Base-by-base conservation (phyloP, 2,113 vertebrate genomes). In the Sprattus sprattus region DNA sequence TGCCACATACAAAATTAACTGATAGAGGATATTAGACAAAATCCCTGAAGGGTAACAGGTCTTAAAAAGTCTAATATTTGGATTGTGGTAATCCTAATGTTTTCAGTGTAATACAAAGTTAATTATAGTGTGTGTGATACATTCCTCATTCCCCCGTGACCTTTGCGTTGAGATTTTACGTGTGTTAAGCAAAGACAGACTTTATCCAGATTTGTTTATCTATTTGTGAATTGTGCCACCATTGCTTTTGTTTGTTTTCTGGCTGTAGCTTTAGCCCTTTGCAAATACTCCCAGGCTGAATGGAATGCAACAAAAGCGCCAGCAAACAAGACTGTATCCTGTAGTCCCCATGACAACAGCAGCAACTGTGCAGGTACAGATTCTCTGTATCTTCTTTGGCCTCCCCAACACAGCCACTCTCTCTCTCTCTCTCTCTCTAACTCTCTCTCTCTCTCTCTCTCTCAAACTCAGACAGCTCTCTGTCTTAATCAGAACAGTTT, bases 261-360 rank as follows among this genome's bases (percentile, higher is more conserved):
- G 78, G 45, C 64, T 80, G 60, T 83, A 90, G 89, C 81, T 86
- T 28, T 90, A 81, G 88, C 85, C 85, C 83, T 90, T 86, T 90
- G 86, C 88, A 90, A 90, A 89, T 86, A 82, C 47, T 84, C 89
- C 4, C 85, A 84, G 78, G 89, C 89, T 84, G 86, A 89, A 88
- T 86, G 86, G 86, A 90, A 90, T 84, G 57, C 81, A 0, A 90
- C 89, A 54, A 82, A 47, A 0, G 50, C 80, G 16, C 22, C 86
- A n/a, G 71, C 57, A 22, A 89, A 90, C 54, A 81, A 67, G n/a
- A 90, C 83, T 16, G 88, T 90, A 80, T 88, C 88, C 83, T 89
- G 86, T 0, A 25, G 54, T 86, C 83, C 60, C 85, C 85, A 90
- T 87, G 81, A 87, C 86, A 88, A 88, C 89, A 84, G 84, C 86